A percentile compares a stretch with the other conserved stretches of the same genome.
Evolutionary conservation across 2,113 vertebrate species (phyloP).

Genomic region (Aplodontia rufa): DNA sequence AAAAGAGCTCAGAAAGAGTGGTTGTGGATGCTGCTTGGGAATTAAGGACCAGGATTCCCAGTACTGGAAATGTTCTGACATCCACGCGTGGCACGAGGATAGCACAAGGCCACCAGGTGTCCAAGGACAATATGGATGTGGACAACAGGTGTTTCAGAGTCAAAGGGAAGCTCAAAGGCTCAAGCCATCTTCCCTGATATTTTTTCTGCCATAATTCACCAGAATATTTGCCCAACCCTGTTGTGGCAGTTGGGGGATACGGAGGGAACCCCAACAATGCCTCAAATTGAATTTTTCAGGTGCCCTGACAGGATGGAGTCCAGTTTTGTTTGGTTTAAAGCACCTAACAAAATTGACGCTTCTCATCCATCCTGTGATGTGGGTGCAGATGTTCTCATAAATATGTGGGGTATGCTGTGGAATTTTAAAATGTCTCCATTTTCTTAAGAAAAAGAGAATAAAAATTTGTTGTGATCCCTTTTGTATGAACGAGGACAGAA

Average conservation of each 20-base stretch:
- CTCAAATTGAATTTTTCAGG: not conserved
- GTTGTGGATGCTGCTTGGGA: not conserved
- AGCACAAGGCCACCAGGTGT: not conserved
- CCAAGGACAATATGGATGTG: not conserved
- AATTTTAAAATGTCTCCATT: constrained; percentile 16
- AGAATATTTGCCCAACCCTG: not conserved
- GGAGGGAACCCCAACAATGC: not conserved
- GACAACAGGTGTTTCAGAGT: not conserved
- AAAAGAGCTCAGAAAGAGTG: not conserved
- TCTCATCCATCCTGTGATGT: not conserved
- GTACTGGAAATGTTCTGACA: not conserved
- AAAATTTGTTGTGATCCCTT: not conserved
- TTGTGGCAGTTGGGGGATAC: not conserved
- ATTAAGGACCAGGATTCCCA: not conserved
- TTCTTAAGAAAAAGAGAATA: constrained; percentile 44
- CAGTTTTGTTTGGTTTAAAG: constrained; percentile 14
- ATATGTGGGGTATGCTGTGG: accelerated
- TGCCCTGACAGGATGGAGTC: not conserved
- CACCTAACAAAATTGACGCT: not conserved
- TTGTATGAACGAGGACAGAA: not conserved
- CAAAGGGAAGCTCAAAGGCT: not conserved
- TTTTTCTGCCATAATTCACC: not conserved
- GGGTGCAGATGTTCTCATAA: not conserved
- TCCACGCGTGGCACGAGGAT: not conserved
- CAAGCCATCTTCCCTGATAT: not conserved